phyloP scores from a whole-genome alignment of 2,113 vertebrate genomes.

The Psophia crepitans region DNA sequence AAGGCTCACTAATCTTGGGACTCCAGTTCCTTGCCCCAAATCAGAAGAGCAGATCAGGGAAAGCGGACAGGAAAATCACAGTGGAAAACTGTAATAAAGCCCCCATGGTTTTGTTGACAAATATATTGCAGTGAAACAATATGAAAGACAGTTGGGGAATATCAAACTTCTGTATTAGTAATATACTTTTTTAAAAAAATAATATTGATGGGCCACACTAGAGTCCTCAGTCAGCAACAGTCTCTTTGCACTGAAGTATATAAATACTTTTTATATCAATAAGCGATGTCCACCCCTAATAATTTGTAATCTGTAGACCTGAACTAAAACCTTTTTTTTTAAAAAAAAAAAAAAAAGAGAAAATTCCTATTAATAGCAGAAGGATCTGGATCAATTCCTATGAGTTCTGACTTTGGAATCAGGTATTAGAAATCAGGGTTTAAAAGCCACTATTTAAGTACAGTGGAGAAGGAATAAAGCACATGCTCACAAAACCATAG shows the following conservation, averaged over 20 bases:
- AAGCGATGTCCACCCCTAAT: background rate
- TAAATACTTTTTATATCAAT: background rate
- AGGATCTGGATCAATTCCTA: background rate
- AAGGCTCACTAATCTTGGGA: background rate
- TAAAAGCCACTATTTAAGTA: background rate
- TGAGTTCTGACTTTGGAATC: background rate
- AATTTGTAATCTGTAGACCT: background rate
- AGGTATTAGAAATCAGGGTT: background rate
- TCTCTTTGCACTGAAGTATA: background rate
- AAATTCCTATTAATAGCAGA: background rate
- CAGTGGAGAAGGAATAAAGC: background rate
- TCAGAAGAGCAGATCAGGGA: background rate
- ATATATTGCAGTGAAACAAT: background rate
- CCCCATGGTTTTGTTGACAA: background rate
- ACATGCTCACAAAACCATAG: background rate
- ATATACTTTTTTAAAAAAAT: background rate
- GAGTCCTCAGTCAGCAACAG: background rate
- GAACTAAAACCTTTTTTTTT: background rate
- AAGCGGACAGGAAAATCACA: background rate
- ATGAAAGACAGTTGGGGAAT: background rate
- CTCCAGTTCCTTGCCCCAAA: background rate
- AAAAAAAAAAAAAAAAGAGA: background rate
- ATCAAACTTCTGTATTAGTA: background rate
- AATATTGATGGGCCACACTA: background rate
- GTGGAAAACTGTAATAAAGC: background rate